A percentile compares a stretch with the other conserved stretches of the same genome.
These are phyloP conservation scores for Chaetoderma sp. DNA, from an alignment of 2,888 invertebrate genomes.

Conservation along the genomic window DNA sequence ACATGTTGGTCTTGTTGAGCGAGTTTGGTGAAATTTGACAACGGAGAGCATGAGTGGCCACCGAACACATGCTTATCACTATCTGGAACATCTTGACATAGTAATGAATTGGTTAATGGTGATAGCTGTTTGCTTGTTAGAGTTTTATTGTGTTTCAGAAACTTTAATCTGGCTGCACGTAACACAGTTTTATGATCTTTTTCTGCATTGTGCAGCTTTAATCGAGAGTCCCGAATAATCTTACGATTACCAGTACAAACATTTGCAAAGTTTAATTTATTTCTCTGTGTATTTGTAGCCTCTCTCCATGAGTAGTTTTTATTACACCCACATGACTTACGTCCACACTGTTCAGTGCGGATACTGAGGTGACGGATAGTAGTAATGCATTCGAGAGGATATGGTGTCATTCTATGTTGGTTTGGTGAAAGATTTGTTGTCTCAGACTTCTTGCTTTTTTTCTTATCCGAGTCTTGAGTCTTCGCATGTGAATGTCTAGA, in stretches of 20 bases:
- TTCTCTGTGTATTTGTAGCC: slow-evolving; percentile 9
- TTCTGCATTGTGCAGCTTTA: slow-evolving; percentile 53
- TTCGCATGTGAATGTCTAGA: too few relatives aligned
- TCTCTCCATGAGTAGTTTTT: slow-evolving; percentile 8
- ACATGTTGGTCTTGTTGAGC: not conserved
- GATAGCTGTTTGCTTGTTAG: not conserved
- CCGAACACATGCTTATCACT: slow-evolving; percentile 11
- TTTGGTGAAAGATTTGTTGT: not conserved
- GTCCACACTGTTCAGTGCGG: slow-evolving; percentile 44
- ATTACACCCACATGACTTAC: slow-evolving; percentile 43
- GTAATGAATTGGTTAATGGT: not conserved
- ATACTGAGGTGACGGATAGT: slow-evolving; percentile 50
- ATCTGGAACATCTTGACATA: not conserved
- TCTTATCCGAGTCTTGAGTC: too few relatives aligned
- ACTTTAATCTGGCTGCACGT: slow-evolving; percentile 50
- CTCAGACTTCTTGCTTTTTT: too few relatives aligned
- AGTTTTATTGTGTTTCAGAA: slow-evolving; percentile 41
- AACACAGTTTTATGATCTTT: slow-evolving; percentile 56
- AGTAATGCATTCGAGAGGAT: slow-evolving; percentile 44
- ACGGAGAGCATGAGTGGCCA: not conserved
- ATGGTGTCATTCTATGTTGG: slow-evolving; percentile 37
- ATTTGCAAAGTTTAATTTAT: slow-evolving; percentile 46
- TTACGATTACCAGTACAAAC: slow-evolving; percentile 37
- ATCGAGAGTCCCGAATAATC: slow-evolving; percentile 48
- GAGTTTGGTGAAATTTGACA: not conserved